Evolutionary conservation across 92 coral and sea anemone genomes (phyloP).

Genomic region (Palythoa caribaeorum): DNA sequence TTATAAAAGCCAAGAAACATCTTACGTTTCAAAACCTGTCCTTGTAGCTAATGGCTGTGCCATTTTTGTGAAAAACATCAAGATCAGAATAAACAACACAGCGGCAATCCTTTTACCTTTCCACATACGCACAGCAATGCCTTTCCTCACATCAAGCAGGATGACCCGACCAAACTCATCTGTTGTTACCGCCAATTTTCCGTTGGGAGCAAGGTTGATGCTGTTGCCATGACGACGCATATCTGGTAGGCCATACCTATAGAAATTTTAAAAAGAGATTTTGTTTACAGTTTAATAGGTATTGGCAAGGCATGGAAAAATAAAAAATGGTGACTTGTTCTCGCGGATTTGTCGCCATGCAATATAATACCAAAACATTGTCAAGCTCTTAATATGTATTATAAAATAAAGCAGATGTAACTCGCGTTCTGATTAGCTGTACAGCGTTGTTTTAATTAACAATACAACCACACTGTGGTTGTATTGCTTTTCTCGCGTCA

Average conservation of each 20-base stretch:
- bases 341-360: too few species aligned
- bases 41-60: not conserved
- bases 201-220: conserved; percentile 93
- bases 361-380: too few species aligned
- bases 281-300: too few species aligned
- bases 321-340: too few species aligned
- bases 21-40: not conserved
- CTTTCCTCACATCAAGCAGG: conserved; percentile 85
- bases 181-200: conserved; percentile 92
- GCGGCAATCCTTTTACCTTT: conserved; percentile 68
- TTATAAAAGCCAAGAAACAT: too few species aligned
- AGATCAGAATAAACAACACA: not conserved
- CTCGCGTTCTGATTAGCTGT: too few species aligned
- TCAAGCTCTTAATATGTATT: too few species aligned
- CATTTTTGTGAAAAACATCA: not conserved
- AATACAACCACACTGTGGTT: too few species aligned
- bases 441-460: too few species aligned
- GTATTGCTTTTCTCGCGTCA: too few species aligned
- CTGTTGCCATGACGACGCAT: conserved; percentile 87
- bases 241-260: conserved; percentile 92
- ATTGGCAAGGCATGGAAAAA: too few species aligned
- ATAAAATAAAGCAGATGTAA: too few species aligned
- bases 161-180: conserved; percentile 98
- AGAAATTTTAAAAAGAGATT: not conserved
- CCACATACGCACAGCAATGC: conserved; percentile 93